Percentiles rank a stretch among this genome's conserved stretches.
Conservation (phyloP, 2,888 invertebrate genomes). For the Girardia tigrina region DNA sequence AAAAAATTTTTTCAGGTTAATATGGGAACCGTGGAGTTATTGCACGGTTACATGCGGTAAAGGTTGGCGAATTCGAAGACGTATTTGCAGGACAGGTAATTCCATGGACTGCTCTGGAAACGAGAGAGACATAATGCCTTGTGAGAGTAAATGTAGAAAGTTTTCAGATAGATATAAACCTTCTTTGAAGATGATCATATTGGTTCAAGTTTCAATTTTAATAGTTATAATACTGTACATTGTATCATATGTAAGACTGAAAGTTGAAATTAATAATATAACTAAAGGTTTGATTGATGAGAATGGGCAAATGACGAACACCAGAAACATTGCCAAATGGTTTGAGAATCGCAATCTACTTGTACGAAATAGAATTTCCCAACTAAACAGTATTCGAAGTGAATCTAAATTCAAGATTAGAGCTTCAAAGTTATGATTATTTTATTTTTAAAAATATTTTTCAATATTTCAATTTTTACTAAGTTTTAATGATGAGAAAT, state of each 20-base stretch:
- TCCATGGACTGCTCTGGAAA: slow-evolving; percentile 19
- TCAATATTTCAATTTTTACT: no score
- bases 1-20: slow-evolving; percentile 18
- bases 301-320: neutral
- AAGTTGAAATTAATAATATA: neutral
- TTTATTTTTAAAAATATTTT: no score
- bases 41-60: slow-evolving; percentile 28
- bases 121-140: neutral
- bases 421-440: no score
- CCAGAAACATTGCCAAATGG: neutral
- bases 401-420: no score
- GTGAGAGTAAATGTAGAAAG: neutral
- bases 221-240: neutral
- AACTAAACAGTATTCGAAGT: neutral
- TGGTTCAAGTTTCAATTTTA: neutral
- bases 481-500: no score
- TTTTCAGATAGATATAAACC: slow-evolving; percentile 25
- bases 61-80: slow-evolving; percentile 15
- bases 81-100: slow-evolving; percentile 23
- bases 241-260: neutral
- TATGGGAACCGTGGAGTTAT: slow-evolving; percentile 30
- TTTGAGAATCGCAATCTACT: slow-evolving; percentile 2
- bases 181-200: neutral
- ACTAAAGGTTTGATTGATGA: neutral
- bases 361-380: neutral